Base-by-base conservation (phyloP, 2,888 invertebrate genomes). In the Alsophila aescularia region DNA sequence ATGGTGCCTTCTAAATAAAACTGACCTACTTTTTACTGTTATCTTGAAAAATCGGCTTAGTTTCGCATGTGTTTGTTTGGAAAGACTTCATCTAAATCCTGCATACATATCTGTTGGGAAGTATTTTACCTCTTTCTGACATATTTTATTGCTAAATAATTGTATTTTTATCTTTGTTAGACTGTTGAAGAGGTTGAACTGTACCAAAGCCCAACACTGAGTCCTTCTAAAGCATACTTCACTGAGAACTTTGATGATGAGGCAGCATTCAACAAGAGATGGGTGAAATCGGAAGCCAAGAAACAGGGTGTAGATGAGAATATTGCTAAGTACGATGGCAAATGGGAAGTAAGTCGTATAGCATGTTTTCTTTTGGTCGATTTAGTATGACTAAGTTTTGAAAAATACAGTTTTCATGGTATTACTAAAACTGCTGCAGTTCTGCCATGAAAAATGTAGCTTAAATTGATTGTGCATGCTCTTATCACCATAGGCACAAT, bases 301-400 rank as follows among this genome's bases (percentile, higher is more conserved):
- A 99, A 99, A 82, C 97, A 98, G 65, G 95, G 94, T 45, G 94
- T 92, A 0, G 97, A 98, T 67, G 98, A 98, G 59, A 95, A 96
- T 47, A 96, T 98, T 56, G 96, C 98, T 9, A 98, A 98, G 90
- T 99, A 99, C 86, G 98, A 99, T 89, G 99, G 98, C 75, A 92
- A 92, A 67, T 95, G 95, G 95, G 87, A 89, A 77, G 92, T 92
- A 61, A n/a, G 29, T 29, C 2, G n/a, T 76, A 73, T 52, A 36
- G 32, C 2, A 3, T 18, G 5, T 39, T 31, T 24, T 48, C 52
- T 35, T 8, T 39, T 12, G 7, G 8, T 43, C 24, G 24, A 21
- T 40, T 21, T 32, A 24, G 32, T 34, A 12, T 29, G 35, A 43
- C n/a, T 37, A 15, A n/a, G n/a, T n/a, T 37, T 51, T 24, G 8